These are phyloP conservation scores for Xiphorhynchus elegans DNA, from an alignment of 2,113 vertebrate species.

Conservation along the genomic window DNA sequence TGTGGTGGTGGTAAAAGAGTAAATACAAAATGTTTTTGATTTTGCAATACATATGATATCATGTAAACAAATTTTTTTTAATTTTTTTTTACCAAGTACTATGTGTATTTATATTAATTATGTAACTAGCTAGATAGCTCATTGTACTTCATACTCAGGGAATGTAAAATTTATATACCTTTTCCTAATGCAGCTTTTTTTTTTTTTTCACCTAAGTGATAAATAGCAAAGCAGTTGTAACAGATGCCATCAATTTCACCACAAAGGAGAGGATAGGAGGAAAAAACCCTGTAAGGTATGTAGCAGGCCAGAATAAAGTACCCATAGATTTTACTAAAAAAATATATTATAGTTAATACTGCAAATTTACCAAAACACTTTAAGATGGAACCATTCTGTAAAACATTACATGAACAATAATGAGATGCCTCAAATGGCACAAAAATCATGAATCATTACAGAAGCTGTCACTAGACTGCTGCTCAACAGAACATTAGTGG, in stretches of 20 bases:
- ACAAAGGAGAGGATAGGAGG: accelerated
- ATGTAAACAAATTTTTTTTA: background rate
- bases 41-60: background rate
- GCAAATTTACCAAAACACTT: background rate
- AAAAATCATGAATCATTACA: background rate
- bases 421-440: background rate
- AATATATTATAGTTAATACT: background rate
- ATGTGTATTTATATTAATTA: background rate
- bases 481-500: background rate
- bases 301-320: background rate
- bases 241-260: background rate
- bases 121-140: background rate
- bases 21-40: accelerated
- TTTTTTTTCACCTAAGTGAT: background rate
- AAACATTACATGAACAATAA: background rate
- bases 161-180: background rate
- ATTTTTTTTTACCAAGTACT: background rate
- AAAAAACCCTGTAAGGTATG: background rate
- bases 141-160: background rate
- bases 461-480: background rate
- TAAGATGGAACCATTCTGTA: background rate
- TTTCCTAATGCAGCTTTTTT: accelerated
- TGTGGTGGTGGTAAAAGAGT: background rate
- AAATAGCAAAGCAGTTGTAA: background rate
- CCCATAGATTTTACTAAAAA: background rate